These are phyloP conservation scores for Ispidina lecontei DNA, from an alignment of 2,797 vertebrate genomes.

Conservation along the genomic window DNA sequence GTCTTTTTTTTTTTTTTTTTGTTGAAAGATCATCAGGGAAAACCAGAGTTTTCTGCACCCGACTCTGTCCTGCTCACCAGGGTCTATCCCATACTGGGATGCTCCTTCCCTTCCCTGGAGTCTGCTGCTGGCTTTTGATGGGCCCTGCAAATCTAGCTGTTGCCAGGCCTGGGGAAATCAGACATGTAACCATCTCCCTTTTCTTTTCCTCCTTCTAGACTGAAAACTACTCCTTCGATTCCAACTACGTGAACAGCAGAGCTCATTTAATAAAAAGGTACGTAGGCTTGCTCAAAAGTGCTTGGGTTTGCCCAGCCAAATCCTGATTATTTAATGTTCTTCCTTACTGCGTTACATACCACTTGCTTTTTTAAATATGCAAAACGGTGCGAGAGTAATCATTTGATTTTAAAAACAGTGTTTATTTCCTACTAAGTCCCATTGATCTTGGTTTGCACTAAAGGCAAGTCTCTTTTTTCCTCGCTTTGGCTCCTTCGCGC, in stretches of 20 bases:
- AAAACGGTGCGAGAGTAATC: constrained; percentile 22
- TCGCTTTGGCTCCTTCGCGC: constrained; percentile 1
- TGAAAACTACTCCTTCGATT: constrained; percentile 98
- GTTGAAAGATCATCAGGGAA: neutral
- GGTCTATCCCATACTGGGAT: neutral
- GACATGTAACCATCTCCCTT: constrained; percentile 51
- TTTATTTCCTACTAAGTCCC: constrained; percentile 42
- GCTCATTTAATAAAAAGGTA: constrained; percentile 99
- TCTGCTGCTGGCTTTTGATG: neutral
- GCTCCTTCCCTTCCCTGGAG: accelerated
- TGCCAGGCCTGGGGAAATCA: neutral
- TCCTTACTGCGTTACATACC: neutral
- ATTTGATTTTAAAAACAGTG: constrained; percentile 53
- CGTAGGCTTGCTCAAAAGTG: constrained; percentile 63
- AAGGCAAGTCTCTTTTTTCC: neutral
- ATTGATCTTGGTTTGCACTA: constrained; percentile 7
- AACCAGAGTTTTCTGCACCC: neutral
- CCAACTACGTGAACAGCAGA: constrained; percentile 99
- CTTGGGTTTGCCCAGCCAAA: constrained; percentile 32
- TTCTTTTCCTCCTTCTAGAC: constrained; percentile 86
- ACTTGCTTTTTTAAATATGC: constrained; percentile 36
- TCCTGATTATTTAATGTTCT: constrained; percentile 21
- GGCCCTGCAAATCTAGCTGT: neutral
- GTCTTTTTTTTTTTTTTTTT: neutral
- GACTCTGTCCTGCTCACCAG: accelerated